Base-by-base conservation (phyloP, 2,797 vertebrate species). In the Danio jaintianensis region DNA sequence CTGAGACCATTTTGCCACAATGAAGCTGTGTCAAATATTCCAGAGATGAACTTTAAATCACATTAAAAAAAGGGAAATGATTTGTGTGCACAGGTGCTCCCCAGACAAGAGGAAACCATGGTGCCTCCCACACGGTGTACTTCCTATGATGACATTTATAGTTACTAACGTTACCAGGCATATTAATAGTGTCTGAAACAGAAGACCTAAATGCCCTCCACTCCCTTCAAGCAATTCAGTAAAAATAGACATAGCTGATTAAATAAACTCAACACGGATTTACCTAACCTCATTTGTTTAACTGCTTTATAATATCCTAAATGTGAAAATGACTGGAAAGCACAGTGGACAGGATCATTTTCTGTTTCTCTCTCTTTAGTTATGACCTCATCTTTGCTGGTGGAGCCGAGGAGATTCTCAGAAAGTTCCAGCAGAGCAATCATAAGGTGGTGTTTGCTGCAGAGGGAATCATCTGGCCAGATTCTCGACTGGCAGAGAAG, bases 371-470 rank as follows among this genome's bases (percentile, higher is more conserved):
- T 22, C 67, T 69, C 79, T 82, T 84, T 73, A 99, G 98, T 89
- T 99, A 97, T 90, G 95, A 98, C 90, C 95, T 99, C 83, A 93
- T 99, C 89, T 98, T 99, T 87, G 95, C 98, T 0, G 96, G 95
- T 0, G 95, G 95, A 53, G 96, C 97, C 84, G 95, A 98, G 69
- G 98, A 99, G 84, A 91, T 97, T 64, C 92, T 99, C 22, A 95
- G 90, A 91, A 99, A 99, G 86, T 99, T 99, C 88, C 95, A 95
- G 66, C 94, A 97, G 82, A 84, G 89, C 29, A 97, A 96, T 87
- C 96, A 98, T 89, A 97, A 96, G 88, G 95, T 99, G 53, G 87
- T 98, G 53, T 98, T 99, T 86, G 94, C 96, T 77, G 98, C 97
- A 45, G 97, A 99, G 83, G 96, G 94, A 18, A 87, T 98, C 42